phyloP scores from a whole-genome alignment of 2,888 invertebrate genomes.

The Drosophila ochracea region DNA sequence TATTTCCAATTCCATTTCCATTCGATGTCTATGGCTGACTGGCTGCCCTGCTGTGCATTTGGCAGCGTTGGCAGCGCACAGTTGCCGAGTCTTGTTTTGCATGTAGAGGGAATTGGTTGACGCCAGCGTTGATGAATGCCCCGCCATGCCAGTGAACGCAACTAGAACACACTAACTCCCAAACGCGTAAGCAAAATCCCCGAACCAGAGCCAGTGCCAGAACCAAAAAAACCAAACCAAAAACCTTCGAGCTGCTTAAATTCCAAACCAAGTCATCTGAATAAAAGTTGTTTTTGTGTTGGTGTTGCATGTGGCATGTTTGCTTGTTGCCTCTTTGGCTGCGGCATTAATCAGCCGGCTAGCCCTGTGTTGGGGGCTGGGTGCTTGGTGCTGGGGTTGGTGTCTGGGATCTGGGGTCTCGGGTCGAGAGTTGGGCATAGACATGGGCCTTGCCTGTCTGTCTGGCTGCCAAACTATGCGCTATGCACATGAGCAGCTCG shows the following conservation, averaged over 20 bases:
- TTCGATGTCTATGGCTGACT: slow-evolving; percentile 18
- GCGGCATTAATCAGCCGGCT: slow-evolving; percentile 36
- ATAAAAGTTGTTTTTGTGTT: slow-evolving; percentile 49
- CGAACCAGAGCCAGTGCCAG: background rate
- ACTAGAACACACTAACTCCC: slow-evolving; percentile 53
- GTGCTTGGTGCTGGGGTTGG: slow-evolving; percentile 1
- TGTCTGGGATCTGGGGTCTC: slow-evolving; percentile 42
- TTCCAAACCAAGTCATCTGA: slow-evolving; percentile 52
- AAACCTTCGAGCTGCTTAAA: slow-evolving; percentile 50
- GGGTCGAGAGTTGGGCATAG: slow-evolving; percentile 38
- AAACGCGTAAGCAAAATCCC: slow-evolving; percentile 25
- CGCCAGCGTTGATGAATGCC: slow-evolving; percentile 74
- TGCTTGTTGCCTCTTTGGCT: slow-evolving; percentile 70
- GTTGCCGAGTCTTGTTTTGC: slow-evolving; percentile 54
- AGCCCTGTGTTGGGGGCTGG: slow-evolving; percentile 22
- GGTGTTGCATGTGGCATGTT: slow-evolving; percentile 73
- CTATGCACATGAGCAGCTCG: slow-evolving; percentile 50
- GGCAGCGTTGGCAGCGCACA: slow-evolving; percentile 53
- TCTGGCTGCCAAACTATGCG: slow-evolving; percentile 60
- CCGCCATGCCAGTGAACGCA: slow-evolving; percentile 29
- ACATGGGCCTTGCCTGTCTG: slow-evolving; percentile 25
- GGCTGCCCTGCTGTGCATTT: slow-evolving; percentile 60
- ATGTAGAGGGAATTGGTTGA: slow-evolving; percentile 61
- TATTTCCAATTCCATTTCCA: slow-evolving; percentile 2
- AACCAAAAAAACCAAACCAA: slow-evolving; percentile 31